Base-by-base conservation (phyloP, 1,140 invertebrate species). In the Papilio xuthus region DNA sequence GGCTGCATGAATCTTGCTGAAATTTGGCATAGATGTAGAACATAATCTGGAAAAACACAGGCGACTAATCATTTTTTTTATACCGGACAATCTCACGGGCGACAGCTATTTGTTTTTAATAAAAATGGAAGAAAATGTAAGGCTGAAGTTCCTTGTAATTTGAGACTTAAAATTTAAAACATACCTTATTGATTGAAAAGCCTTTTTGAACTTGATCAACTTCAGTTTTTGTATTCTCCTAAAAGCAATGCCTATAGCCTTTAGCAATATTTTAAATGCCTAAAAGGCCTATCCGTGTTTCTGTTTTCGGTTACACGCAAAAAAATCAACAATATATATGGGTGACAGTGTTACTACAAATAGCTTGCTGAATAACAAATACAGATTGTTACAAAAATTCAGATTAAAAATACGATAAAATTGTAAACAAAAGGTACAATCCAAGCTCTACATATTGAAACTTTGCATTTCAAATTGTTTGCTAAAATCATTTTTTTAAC, bases 361-460 rank as follows among this genome's bases (percentile, higher is more conserved):
- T 7, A 53, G n/a, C n/a, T 53, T 8, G n/a, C 50, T 53, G 50
- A 53, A 53, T 53, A 53, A 53, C 50, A 53, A 74, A 20, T 53
- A 53, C 4, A 20, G 0, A 15, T 47, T 18, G 1, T n/a, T n/a
- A 53, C 50, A 53, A 7, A n/a, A 20, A 53, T 53, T 53, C 50
- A 7, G n/a, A 18, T 7, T 53, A 8, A 53, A 53, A 53, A 53
- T 53, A 53, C 4, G 6, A 8, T 8, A n/a, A 53, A n/a, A 9
- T 53, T 53, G 18, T n/a, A 53, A 53, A 6, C 47, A 50, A 18
- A 47, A 15, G 15, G 3, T 44, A 13, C 42, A 44, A 13, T 13
- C 4, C 10, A 47, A 53, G 20, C 50, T 20, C 18, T 20, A 18
- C 2, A 9, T 2, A n/a, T n/a, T n/a, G n/a, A n/a, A n/a, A n/a